Base-by-base conservation (phyloP, 1,140 invertebrate genomes). In the Drosophila seguyi region DNA sequence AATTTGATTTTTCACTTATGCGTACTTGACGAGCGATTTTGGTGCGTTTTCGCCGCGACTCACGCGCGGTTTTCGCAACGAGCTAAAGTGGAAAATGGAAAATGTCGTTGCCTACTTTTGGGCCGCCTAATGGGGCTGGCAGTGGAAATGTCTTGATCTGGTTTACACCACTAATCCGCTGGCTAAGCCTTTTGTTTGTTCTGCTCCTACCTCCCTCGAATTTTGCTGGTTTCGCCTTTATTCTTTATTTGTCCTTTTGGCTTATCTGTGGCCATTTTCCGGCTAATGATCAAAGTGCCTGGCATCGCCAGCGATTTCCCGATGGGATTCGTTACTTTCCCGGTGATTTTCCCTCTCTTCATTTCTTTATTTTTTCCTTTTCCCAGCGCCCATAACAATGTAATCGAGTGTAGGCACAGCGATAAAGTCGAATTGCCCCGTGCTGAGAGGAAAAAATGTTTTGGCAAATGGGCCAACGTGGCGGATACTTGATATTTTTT, bases 351-450 rank as follows among this genome's bases (percentile, higher is more conserved):
- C 22, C 57, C 38, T 7, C 44, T n/a, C 18, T 36, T 13, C 29
- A 14, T 38, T 31, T 47, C 6, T 5, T 18, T 6, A 13, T 31
- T 57, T 45, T 25, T 20, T 62, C 34, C 34, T 73, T 68, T 77
- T 62, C 62, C 29, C 81, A 52, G 63, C 41, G 55, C 27, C 16
- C 67, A 75, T 85, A 78, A 86, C 82, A 86, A 86, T 77, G 83
- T 87, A 87, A 86, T 86, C 83, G 82, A 87, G 83, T 87, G 83
- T 79, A 75, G 71, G 68, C 65, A 79, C 74, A 65, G 75, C 50
- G 82, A 86, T 86, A 86, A 86, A 79, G 48, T 75, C 75, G 68
- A 86, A 74, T 81, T 77, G 81, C 77, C 34, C 25, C 36, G n/a
- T n/a, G 59, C 73, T 27, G 42, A 11, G 20, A 13, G 13, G 34